Evolutionary conservation across 2,113 vertebrate genomes (phyloP), one percentile per base, ranked within the genome.

Genomic region (Mustelus asterias): DNA sequence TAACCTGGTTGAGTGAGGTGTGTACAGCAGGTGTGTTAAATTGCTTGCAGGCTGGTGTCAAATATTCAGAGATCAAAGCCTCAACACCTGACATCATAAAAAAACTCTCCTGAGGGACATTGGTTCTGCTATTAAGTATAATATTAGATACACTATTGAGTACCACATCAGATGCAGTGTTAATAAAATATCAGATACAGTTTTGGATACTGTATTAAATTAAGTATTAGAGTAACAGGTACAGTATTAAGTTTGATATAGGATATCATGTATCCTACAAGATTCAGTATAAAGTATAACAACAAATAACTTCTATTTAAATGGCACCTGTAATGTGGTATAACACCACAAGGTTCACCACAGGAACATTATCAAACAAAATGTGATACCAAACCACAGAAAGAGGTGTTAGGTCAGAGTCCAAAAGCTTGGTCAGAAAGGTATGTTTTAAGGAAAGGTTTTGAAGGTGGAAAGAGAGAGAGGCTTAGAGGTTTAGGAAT

Each of bases 31-130:
- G 89, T 93, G 89, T 37, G 60, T 93, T 65, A 93, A 41, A 93
- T 93, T 63, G 89, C 89, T 67, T 33, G 89, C 89, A 65, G 89
- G 89, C 89, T 93, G 60, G 33, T 65, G 89, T 93, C 89, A 93
- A 58, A 90, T 90, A 63, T 33, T 63, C 54, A 60, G 48, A 90
- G 88, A 93, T 93, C 89, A 93, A 93, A 93, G 89, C 89, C 16
- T 67, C 7, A 41, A 22, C 89, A 65, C 89, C 89, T 93, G 60
- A 93, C 89, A 65, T 93, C 33, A 65, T 33, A 65, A 93, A 93
- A 88, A 65, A 63, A 92, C 54, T 63, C n/a, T 65, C 20, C 89
- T 65, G 33, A 65, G 20, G 58, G 58, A n/a, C n/a, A 65, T 33
- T 65, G 58, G 89, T 3, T 37, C 10, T 33, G 65, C 58, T 92